phyloP scores from a whole-genome alignment of 2,888 invertebrate species.

The Allacma fusca region DNA sequence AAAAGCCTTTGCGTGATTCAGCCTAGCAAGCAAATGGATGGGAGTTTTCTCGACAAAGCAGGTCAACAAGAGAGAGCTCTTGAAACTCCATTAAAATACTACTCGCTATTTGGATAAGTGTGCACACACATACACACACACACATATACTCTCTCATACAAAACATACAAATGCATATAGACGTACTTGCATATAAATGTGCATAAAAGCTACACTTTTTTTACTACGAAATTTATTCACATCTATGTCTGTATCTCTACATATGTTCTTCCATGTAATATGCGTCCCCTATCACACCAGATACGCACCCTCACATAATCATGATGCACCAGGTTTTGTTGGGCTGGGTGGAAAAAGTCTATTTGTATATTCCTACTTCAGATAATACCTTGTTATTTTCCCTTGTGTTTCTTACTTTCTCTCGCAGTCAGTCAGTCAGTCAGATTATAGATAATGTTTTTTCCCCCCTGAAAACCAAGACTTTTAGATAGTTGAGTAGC shows the following conservation, averaged over 20 bases:
- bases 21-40: slow-evolving; percentile 18
- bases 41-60: slow-evolving; percentile 27
- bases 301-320: neutral
- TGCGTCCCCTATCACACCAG: no score
- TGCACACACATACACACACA: neutral
- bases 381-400: neutral
- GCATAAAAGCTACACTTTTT: no score
- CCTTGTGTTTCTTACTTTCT: neutral
- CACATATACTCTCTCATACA: neutral
- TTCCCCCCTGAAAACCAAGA: neutral
- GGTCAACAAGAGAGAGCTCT: slow-evolving; percentile 31
- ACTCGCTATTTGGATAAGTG: neutral
- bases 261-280: no score
- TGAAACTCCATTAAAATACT: slow-evolving; percentile 33
- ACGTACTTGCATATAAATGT: no score
- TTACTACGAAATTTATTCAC: no score
- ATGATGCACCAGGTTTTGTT: neutral
- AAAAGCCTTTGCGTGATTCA: slow-evolving; percentile 34
- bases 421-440: neutral
- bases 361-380: neutral
- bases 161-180: no score
- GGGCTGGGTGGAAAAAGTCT: neutral
- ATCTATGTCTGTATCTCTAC: no score
- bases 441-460: slow-evolving; percentile 8
- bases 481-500: no score